These are phyloP conservation scores for Alcedo quadribrachys DNA, from an alignment of 2,797 vertebrate species.

Conservation along the genomic window DNA sequence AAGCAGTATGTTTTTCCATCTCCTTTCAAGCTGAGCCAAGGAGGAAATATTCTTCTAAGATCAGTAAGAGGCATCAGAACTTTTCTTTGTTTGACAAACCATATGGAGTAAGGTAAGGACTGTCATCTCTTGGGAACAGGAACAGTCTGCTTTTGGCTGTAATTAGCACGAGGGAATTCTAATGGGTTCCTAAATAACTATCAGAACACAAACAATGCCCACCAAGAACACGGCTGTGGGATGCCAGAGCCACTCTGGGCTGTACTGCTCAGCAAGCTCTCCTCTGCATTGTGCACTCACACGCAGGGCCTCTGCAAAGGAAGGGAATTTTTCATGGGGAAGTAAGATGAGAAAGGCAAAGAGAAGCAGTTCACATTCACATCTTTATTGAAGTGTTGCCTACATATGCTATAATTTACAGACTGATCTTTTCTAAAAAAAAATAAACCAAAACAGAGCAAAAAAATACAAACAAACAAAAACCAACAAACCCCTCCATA, in stretches of 20 bases:
- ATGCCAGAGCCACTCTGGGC: not conserved
- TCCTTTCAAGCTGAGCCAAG: not conserved
- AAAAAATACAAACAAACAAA: not conserved
- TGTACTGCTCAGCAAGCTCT: not conserved
- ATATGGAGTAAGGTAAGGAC: not conserved
- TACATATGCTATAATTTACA: slow-evolving; percentile 74
- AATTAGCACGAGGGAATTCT: not conserved
- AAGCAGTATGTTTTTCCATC: not conserved
- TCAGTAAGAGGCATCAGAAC: not conserved
- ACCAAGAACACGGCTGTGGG: not conserved
- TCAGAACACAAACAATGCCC: not conserved
- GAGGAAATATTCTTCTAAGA: not conserved
- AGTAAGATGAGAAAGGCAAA: not conserved
- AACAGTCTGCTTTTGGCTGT: not conserved
- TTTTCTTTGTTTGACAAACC: not conserved
- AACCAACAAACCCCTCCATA: slow-evolving; percentile 53
- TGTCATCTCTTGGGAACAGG: not conserved
- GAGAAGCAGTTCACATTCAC: slow-evolving; percentile 59
- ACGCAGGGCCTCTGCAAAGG: not conserved
- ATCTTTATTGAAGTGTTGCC: slow-evolving; percentile 78
- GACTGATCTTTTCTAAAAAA: slow-evolving; percentile 34
- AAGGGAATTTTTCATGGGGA: not conserved
- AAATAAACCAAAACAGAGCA: not conserved
- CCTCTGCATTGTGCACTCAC: not conserved
- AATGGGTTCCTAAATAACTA: not conserved